Base-by-base conservation (phyloP, 2,888 invertebrate species). In the Apodemia zela region DNA sequence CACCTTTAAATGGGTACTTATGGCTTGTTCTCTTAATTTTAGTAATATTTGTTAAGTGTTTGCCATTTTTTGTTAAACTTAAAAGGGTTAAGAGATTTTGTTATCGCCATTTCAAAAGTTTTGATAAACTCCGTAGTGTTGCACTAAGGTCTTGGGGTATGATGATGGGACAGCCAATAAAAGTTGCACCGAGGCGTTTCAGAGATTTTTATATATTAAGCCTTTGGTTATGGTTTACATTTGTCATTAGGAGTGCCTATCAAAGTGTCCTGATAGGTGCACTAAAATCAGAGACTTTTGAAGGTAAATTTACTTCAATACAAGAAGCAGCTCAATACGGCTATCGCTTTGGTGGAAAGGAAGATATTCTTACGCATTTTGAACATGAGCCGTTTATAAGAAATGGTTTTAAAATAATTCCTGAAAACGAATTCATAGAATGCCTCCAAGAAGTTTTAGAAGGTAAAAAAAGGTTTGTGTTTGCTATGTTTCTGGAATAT, bases 141-240 rank as follows among this genome's bases (percentile, higher is more conserved):
- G 74, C 78, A 3, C 77, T 88, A 21, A 75, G 82, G 61, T 78
- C 79, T 25, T 87, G 87, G 86, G 85, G 82, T 33, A 76, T 86
- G 3, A 69, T 86, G 73, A 69, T 85, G 61, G 86, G 86, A 0
- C 87, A 87, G 64, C 82, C 86, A 0, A 78, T 87, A 10, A 72
- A 72, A 58, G 75, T 87, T 1, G 71, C 74, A 11, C 87, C 85
- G 2, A 77, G 67, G 67, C 75, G 77, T n/a, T 87, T 87, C 54
- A 72, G 87, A 66, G 87, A 87, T 71, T 84, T 86, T 63, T 87
- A 87, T 63, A 76, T 87, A 10, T 70, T 87, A 15, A 71, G 76
- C 18, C 63, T 87, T 25, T 88, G 87, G 87, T 71, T 88, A 62
- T 86, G 84, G 85, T 88, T 87, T 33, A 82, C 85, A 0, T 88